Percentiles rank a stretch among this genome's conserved stretches.
Conservation (phyloP, 2,888 invertebrate genomes). For the Caenorhabditis macrosperma region DNA sequence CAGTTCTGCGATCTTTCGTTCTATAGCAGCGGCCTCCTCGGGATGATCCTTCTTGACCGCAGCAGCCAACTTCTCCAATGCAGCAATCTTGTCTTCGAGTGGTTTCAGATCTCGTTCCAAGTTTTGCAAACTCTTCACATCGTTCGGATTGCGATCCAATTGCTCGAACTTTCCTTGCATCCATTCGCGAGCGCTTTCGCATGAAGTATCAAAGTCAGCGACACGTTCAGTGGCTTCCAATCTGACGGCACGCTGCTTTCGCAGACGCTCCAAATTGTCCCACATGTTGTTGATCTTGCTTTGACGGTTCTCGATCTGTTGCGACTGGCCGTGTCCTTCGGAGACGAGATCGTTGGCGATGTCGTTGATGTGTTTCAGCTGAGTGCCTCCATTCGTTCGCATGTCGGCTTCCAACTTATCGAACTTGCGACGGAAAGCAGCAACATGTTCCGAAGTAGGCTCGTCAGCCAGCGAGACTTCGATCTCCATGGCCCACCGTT, state of each 20-base stretch:
- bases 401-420: conserved; percentile 90
- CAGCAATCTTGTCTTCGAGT: conserved; percentile 89
- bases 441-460: conserved; percentile 91
- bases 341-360: conserved; percentile 90
- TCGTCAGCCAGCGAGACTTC: conserved; percentile 90
- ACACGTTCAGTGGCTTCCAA: conserved; percentile 93
- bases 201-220: conserved; percentile 94
- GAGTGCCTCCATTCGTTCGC: conserved; percentile 87
- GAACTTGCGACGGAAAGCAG: conserved; percentile 88
- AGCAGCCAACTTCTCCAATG: conserved; percentile 90
- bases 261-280: conserved; percentile 68
- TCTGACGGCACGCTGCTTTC: conserved; percentile 85
- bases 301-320: conserved; percentile 63
- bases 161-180: conserved; percentile 96
- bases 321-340: conserved; percentile 86
- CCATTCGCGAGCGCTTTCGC: conserved; percentile 97
- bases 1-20: conserved; percentile 89
- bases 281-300: conserved; percentile 88
- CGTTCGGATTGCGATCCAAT: conserved; percentile 84
- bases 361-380: conserved; percentile 91
- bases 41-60: conserved; percentile 90
- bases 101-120: conserved; percentile 95
- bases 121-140: conserved; percentile 82
- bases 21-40: conserved; percentile 90
- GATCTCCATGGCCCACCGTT: conserved; percentile 95